Base-by-base conservation (phyloP, 1,140 invertebrate genomes). In the Megalonaias nervosa region DNA sequence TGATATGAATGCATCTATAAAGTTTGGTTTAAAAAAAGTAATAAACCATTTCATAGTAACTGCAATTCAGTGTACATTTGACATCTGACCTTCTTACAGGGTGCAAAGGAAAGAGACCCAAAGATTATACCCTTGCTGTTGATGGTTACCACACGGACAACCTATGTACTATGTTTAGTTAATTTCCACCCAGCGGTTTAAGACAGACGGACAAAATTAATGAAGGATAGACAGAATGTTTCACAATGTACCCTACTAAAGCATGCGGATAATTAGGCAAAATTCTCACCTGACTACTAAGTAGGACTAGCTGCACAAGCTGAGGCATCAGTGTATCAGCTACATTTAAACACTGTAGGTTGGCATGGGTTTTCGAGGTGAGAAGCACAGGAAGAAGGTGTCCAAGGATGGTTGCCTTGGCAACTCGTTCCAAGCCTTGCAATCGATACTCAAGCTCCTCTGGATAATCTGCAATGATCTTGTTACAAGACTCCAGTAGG, bases 391-490 rank as follows among this genome's bases (percentile, higher is more conserved):
- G 90, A 74, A 91, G 69, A n/a, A 90, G 79, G 66, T 90, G 87
- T 55, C 90, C 90, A n/a, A 91, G 81, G 4, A 90, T 80, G 1
- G 90, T 91, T 57, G 86, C 84, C 78, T 91, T 91, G 38, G 87
- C 82, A 77, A 90, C 75, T 16, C 86, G 74, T 78, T 91, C 90
- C 23, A 91, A 67, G 17, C 86, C 85, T 69, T 88, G 82, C n/a
- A 90, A 76, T 65, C 87, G 75, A 61, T 31, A 81, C 69, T 89
- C 89, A 1, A 86, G 31, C 59, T 90, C 86, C 14, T 85, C 82
- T 19, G 79, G 79, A 57, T 77, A 71, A 17, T 84, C 78, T 9
- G 74, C 68, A 58, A 90, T 86, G 15, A 89, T 68, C n/a, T 65
- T 65, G 26, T 82, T 84, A 76, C 87, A 90, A 3, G 86, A 85